Conservation (phyloP, 2,797 vertebrate genomes). For the Otolemur crassicaudatus region DNA sequence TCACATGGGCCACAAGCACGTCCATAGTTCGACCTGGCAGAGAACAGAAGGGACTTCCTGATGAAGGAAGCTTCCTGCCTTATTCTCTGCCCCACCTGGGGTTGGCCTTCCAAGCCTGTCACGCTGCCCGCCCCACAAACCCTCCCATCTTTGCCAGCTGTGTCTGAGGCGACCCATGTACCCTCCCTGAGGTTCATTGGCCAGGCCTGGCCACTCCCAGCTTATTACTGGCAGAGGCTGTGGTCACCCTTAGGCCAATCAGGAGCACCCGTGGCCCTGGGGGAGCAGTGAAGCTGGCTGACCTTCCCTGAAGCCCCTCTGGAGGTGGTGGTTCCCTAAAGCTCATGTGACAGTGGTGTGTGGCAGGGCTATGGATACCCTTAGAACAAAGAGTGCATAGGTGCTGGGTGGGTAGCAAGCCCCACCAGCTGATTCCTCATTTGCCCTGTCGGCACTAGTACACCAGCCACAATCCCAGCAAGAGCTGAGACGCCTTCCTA, state of each 20-base stretch:
- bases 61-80: too few relatives aligned
- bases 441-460: too few relatives aligned
- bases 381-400: rapidly evolving
- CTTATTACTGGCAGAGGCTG: not conserved
- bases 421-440: not conserved
- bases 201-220: not conserved
- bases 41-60: not conserved
- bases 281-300: too few relatives aligned
- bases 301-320: too few relatives aligned
- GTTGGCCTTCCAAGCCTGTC: too few relatives aligned
- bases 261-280: not conserved
- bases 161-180: rapidly evolving
- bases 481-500: not conserved
- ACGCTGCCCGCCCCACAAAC: too few relatives aligned
- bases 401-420: not conserved
- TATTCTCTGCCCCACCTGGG: rapidly evolving
- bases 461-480: not conserved
- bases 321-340: not conserved
- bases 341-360: too few relatives aligned
- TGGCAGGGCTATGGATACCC: rapidly evolving
- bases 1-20: rapidly evolving
- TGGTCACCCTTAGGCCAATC: not conserved
- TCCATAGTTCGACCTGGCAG: not conserved
- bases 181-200: not conserved
- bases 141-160: not conserved